Base-by-base conservation (phyloP, 2,888 invertebrate genomes). In the Coelogynopora nodosa region DNA sequence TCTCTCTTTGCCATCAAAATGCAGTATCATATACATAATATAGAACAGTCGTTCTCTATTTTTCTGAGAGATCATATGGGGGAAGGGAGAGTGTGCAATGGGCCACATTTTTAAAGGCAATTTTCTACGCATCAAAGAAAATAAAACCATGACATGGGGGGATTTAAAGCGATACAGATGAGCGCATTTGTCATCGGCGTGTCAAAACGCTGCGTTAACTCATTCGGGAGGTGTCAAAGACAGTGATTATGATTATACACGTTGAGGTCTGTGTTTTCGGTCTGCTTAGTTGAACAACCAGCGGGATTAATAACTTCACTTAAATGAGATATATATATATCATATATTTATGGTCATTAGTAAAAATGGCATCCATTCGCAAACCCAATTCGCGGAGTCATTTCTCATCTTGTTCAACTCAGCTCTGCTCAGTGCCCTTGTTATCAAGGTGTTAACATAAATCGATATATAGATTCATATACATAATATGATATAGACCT, bases 321-420 rank as follows among this genome's bases (percentile, higher is more conserved):
- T n/a, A n/a, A n/a, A n/a, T n/a, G n/a, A n/a, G n/a, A n/a, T n/a
- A n/a, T n/a, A n/a, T n/a, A n/a, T n/a, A n/a, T n/a, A n/a, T n/a
- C n/a, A n/a, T n/a, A n/a, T n/a, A n/a, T n/a, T n/a, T n/a, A 74
- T 74, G 74, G 74, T 74, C 74, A 74, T 74, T 74, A 74, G 74
- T 74, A 2, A 26, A 26, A 2, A 23, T 74, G 74, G 74, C 2
- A 26, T 13, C 5, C 18, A 74, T 74, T 23, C 74, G 2, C 5
- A n/a, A n/a, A n/a, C n/a, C 2, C 2, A 74, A 74, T 26, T n/a
- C 23, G 18, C 74, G 74, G 10, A 74, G 74, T 74, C 5, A 74
- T 74, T 5, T 26, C 74, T 74, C 23, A 74, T 74, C 23, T 74
- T 2, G 74, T 23, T 74, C 27, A 18, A 18, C 18, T 13, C 10